Conservation (phyloP, 2,797 vertebrate genomes). For the Spatula clypeata region DNA sequence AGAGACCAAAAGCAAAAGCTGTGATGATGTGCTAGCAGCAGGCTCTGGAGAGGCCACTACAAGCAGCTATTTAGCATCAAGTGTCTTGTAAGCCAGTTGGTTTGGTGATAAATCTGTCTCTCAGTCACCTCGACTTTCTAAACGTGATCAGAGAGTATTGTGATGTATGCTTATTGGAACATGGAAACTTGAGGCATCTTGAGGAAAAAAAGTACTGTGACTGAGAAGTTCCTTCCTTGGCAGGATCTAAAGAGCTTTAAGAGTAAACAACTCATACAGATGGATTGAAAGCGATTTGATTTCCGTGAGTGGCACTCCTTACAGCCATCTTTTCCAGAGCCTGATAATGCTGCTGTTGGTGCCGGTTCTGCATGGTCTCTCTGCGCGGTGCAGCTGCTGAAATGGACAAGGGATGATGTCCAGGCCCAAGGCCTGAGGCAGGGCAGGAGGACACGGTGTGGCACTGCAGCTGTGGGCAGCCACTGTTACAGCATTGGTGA, state of each 20-base stretch:
- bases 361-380: rapidly evolving
- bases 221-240: neutral
- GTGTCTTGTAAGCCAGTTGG: neutral
- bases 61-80: neutral
- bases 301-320: neutral
- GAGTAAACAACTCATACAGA: neutral
- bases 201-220: neutral
- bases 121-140: neutral
- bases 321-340: neutral
- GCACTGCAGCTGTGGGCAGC: neutral
- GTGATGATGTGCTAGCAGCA: neutral
- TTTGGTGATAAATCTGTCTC: neutral
- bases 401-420: neutral
- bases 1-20: neutral
- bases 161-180: neutral
- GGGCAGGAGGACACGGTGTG: neutral
- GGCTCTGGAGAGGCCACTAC: neutral
- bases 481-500: rapidly evolving
- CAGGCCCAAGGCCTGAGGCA: rapidly evolving
- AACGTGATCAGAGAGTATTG: neutral
- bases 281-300: neutral
- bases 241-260: neutral
- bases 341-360: rapidly evolving
- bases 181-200: neutral
- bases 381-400: neutral